Evolutionary conservation across 2,888 invertebrate genomes (phyloP), one percentile per base, ranked within the genome.

Genomic region (Blastobasis adustella): DNA sequence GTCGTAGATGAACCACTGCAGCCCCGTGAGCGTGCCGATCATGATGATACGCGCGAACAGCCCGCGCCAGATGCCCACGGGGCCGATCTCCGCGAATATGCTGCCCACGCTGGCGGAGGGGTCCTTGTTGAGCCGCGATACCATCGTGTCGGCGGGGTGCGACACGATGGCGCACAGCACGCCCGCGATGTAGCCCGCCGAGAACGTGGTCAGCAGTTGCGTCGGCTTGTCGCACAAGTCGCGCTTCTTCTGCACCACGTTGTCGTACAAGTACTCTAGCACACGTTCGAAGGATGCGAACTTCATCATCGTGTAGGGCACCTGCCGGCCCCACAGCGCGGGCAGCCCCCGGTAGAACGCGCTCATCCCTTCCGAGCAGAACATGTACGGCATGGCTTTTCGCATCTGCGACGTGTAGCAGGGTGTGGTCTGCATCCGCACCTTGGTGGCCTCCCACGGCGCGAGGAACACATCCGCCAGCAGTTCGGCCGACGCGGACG

Each of bases 221-320:
- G 97, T 96, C 4, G 81, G 63, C 79, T 96, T 95, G 50, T 90
- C 78, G 85, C 96, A 96, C 39, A 96, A 90, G 23, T 88, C 85
- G 54, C 96, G 90, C 55, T 95, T 95, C 79, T 96, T 97, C 49
- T 96, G 96, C 45, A 96, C 94, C 53, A 95, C 93, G 65, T 90
- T 81, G 4, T 75, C 76, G 55, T 80, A 83, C 53, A 97, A 77
- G 56, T 93, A 89, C 80, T 97, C 97, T 8, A 97, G 91, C 6
- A 95, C 95, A 65, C 92, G 91, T 80, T 97, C 96, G 83, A 97
- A 97, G 69, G 95, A 96, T 23, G 96, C 92, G 79, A 97, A 97
- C 85, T 97, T 97, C 96, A 97, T 97, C 96, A 97, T 97, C 41
- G 97, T 97, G 89, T 97, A 96, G 6, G 95, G 95, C 56, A 96